Base-by-base conservation (phyloP, 2,888 invertebrate genomes). In the Hypsopygia costalis region DNA sequence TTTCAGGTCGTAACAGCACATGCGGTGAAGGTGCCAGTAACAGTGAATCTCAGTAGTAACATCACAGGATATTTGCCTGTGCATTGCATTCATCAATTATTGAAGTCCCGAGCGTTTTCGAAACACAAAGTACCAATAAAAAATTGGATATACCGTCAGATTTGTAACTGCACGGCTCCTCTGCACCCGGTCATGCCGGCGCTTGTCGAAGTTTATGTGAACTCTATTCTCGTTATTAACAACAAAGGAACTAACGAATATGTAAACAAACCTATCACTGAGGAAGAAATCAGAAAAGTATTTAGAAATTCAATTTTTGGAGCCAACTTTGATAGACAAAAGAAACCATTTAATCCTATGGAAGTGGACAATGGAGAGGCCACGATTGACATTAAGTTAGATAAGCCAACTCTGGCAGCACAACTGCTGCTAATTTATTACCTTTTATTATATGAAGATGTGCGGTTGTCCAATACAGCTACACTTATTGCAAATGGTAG, bases 51-150 rank as follows among this genome's bases (percentile, higher is more conserved):
- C 11, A 98, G 94, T 79, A 97, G 96, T 27, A 94, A 94, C 57
- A 95, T 97, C 62, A 92, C 94, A 0, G 97, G 98, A 6, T 98
- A 97, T 76, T 81, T 99, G 39, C 98, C 98, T 0, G 95, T 98
- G 9, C 98, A 98, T 76, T 98, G 98, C 71, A 97, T 98, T 55
- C 97, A 98, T 69, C 98, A 98, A 69, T 85, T 98, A 32, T 86
- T 99, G 8, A 98, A 98, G 73, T 97, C 97, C 4, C 89, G 98
- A 50, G 97, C 97, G 0, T 98, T 98, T 73, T 95, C 97, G 0
- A 98, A 98, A 73, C 97, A 98, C 72, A 96, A 97, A 77, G 98
- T 98, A 1, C 96, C 97, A 0, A 98, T 98, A 4, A 98, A 97
- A 81, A 95, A 94, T 62, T 98, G 98, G 98, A 98, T 98, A 51